Conservation (phyloP, 23 tunicate genomes). For the Ciona savignyi region DNA sequence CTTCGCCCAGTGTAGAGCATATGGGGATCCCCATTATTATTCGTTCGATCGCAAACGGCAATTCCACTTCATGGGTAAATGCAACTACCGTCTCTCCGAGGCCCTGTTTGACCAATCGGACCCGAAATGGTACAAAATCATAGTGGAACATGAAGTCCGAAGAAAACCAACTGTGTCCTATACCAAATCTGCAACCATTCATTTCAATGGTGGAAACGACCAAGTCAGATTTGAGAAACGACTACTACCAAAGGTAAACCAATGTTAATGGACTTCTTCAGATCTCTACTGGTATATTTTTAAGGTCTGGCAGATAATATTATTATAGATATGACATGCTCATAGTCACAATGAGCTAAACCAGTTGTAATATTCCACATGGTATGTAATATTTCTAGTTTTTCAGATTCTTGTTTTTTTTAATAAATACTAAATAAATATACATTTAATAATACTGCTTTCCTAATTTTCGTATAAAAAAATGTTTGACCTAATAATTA, state of each 20-base stretch:
- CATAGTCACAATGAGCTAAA: too few species aligned
- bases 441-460: too few species aligned
- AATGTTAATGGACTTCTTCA: too few species aligned
- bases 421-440: too few species aligned
- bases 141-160: constrained; percentile 40
- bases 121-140: constrained; percentile 22
- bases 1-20: constrained; percentile 23
- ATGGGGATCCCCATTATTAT: constrained; percentile 42
- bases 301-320: too few species aligned
- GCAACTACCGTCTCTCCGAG: constrained; percentile 38
- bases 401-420: too few species aligned
- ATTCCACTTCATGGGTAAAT: constrained; percentile 53
- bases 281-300: too few species aligned
- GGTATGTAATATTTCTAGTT: too few species aligned
- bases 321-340: too few species aligned
- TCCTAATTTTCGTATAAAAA: too few species aligned
- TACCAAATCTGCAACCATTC: constrained; percentile 38
- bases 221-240: constrained; percentile 17
- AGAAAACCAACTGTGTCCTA: constrained; percentile 30
- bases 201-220: constrained; percentile 10
- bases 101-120: constrained; percentile 1
- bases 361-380: too few species aligned
- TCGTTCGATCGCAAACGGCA: constrained; percentile 30
- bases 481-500: too few species aligned
- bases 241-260: constrained; percentile 25